A percentile compares a stretch with the other conserved stretches of the same genome.
Conservation (phyloP, 2,888 invertebrate genomes). For the Apodemia zela region DNA sequence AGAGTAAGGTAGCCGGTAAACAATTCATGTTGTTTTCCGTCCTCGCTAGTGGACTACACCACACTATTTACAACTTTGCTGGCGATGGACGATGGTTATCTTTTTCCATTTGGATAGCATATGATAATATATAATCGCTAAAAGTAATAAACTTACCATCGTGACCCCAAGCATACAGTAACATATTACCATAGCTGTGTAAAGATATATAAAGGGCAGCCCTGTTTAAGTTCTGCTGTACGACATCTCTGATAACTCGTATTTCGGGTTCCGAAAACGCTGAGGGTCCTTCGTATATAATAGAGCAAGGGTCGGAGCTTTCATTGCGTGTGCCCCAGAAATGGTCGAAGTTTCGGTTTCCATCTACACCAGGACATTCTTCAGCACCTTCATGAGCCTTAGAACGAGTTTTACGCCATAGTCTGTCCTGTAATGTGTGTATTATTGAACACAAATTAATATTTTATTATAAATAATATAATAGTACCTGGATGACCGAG, state of each 20-base stretch:
- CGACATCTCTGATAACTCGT: conserved; percentile 77
- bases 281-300: conserved; percentile 82
- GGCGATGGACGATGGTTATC: too few species aligned
- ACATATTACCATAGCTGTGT: conserved; percentile 86
- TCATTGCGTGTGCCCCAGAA: conserved; percentile 82
- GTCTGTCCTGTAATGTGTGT: conserved; percentile 66
- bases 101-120: too few species aligned
- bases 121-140: too few species aligned
- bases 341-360: conserved; percentile 88
- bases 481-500: too few species aligned
- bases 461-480: neutral
- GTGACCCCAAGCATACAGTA: conserved; percentile 86
- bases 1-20: too few species aligned
- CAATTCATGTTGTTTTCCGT: too few species aligned
- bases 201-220: conserved; percentile 85
- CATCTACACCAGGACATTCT: conserved; percentile 86
- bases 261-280: conserved; percentile 86
- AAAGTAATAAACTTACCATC: conserved; percentile 51
- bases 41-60: too few species aligned
- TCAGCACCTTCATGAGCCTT: conserved; percentile 54
- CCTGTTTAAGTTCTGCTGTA: conserved; percentile 67
- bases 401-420: conserved; percentile 87
- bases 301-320: conserved; percentile 77
- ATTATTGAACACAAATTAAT: neutral
- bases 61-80: too few species aligned